Base-by-base conservation (phyloP, 2,797 vertebrate genomes). In the Eidolon dupreanum region DNA sequence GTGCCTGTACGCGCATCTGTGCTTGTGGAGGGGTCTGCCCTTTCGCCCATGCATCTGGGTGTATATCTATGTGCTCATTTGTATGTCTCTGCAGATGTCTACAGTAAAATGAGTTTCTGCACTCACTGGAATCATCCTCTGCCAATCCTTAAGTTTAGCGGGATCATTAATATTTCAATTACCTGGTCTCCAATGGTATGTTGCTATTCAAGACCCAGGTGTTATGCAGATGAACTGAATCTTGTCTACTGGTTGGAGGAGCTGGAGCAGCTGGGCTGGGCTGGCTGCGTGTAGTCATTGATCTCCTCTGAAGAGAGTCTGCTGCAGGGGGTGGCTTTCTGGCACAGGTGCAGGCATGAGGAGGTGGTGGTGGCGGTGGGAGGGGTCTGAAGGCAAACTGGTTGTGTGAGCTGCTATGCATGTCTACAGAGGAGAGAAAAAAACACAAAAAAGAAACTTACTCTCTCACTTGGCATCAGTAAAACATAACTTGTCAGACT, bases 121-220 rank as follows among this genome's bases (percentile, higher is more conserved):
- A 38, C 49, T 94, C 63, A 78, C 41, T 49, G 36, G 22, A 90
- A n/a, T 84, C 74, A 93, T 88, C 43, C 36, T 71, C 16, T 78
- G 81, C 73, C 65, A 88, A 75, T 71, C 43, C 55, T 89, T 74
- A 91, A 96, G 28, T 90, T 79, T 49, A 82, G 20, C 36, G 28
- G n/a, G 28, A 87, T 93, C 68, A 65, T 84, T 66, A 93, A 92
- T 9, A 96, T 65, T 49, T 86, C 36, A 93, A 96, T 70, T 98
- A 99, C 99, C 99, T 99, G 98, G 99, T 99, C 98, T 99, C 99
- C 97, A 99, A 98, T 0, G 99, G 99, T 73, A 99, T 99, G 99
- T 99, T 99, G 98, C 99, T 99, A 98, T 99, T 99, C 96, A 99
- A 98, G 94, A 99, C 99, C 99, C 99, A 99, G 99, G 99, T 99